These are phyloP conservation scores for Alexandromys oeconomus DNA, from an alignment of 2,797 vertebrate genomes.

Conservation along the genomic window DNA sequence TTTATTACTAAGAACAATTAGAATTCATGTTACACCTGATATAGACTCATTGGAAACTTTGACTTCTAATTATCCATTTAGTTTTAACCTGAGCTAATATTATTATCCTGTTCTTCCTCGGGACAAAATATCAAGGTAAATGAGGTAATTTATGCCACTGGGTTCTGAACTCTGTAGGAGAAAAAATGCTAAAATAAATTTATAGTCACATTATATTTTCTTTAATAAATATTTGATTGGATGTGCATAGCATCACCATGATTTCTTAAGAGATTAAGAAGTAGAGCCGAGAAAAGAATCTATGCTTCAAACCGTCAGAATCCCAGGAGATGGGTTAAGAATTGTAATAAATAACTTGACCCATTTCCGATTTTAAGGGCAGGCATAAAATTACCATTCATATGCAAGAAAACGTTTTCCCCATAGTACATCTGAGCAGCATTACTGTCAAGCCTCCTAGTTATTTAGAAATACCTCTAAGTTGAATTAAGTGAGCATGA, in stretches of 20 bases:
- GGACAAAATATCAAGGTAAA: conserved; percentile 61
- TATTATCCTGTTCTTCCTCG: neutral
- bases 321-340: conserved; percentile 74
- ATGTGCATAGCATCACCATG: conserved; percentile 49
- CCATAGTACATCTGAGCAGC: neutral
- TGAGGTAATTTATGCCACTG: conserved; percentile 60
- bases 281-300: conserved; percentile 64
- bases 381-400: conserved; percentile 69
- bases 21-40: too few relatives aligned
- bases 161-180: conserved; percentile 52
- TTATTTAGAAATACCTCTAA: neutral
- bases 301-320: conserved; percentile 68
- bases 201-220: conserved; percentile 70
- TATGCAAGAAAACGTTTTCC: conserved; percentile 1
- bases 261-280: conserved; percentile 66
- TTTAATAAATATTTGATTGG: conserved; percentile 79
- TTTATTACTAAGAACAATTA: too few relatives aligned
- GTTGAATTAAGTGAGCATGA: neutral
- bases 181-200: conserved; percentile 76
- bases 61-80: neutral
- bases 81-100: conserved; percentile 48
- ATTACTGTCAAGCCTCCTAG: neutral
- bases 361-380: conserved; percentile 69
- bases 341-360: conserved; percentile 66
- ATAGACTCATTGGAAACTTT: conserved; percentile 31